These are phyloP conservation scores for Ginglymostoma cirratum DNA, from an alignment of 2,113 vertebrate genomes.

Conservation along the genomic window DNA sequence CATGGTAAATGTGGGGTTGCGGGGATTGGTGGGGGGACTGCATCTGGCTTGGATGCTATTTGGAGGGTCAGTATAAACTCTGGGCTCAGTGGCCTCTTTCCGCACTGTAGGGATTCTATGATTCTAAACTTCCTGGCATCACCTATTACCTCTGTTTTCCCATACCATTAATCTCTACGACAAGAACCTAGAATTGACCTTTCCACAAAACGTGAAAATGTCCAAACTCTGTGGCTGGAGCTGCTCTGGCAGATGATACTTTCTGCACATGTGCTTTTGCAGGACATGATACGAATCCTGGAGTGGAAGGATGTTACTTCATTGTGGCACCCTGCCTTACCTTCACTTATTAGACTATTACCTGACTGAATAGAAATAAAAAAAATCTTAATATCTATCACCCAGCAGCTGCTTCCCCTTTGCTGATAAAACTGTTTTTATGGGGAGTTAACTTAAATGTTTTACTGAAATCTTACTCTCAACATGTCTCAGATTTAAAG, in stretches of 20 bases:
- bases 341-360: neutral
- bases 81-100: too few species aligned
- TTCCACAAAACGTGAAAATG: neutral
- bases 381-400: neutral
- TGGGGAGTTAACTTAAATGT: neutral
- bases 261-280: neutral
- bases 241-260: neutral
- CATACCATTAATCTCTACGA: neutral
- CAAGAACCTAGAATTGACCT: neutral
- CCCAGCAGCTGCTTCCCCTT: neutral
- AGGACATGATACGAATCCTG: neutral
- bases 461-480: neutral
- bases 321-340: neutral
- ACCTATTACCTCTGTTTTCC: neutral
- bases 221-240: neutral
- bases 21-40: too few species aligned
- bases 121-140: neutral
- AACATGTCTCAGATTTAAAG: neutral
- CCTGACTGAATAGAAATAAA: neutral
- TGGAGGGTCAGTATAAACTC: too few species aligned
- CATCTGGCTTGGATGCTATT: too few species aligned
- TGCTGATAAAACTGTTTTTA: neutral
- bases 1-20: too few species aligned
- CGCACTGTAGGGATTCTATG: too few species aligned
- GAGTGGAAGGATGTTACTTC: neutral